Evolutionary conservation across 2,797 vertebrate genomes (phyloP).

Genomic region (Sebastes diaconus): DNA sequence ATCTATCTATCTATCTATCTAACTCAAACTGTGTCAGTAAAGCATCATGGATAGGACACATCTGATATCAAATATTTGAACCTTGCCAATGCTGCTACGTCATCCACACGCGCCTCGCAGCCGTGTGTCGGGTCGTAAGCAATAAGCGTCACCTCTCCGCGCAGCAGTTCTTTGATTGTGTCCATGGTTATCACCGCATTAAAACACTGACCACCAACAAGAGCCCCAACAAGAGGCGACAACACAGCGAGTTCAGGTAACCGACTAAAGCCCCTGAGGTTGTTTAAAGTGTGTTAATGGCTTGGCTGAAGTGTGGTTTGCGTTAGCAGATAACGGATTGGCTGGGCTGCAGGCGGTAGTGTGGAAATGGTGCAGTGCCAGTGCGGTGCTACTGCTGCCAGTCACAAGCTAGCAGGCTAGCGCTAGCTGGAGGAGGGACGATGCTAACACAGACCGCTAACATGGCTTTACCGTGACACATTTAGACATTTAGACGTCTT

Average conservation of each 20-base stretch:
- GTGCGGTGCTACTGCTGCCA: constrained; percentile 33
- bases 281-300: neutral
- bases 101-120: constrained; percentile 36
- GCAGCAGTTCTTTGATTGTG: constrained; percentile 61
- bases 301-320: neutral
- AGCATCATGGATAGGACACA: neutral
- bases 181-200: constrained; percentile 34
- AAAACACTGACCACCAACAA: neutral
- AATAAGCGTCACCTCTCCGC: constrained; percentile 24
- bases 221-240: no score
- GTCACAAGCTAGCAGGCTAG: constrained; percentile 43
- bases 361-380: constrained; percentile 69
- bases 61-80: constrained; percentile 25
- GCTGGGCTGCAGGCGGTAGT: constrained; percentile 4
- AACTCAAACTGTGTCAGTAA: neutral
- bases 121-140: constrained; percentile 39
- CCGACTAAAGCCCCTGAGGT: accelerated
- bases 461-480: neutral
- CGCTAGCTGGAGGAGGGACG: constrained; percentile 48
- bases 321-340: neutral
- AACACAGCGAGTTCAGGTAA: constrained; percentile 45
- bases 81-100: constrained; percentile 22
- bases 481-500: neutral
- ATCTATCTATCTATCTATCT: no score
- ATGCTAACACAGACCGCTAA: neutral